Conservation (phyloP, 2,888 invertebrate genomes). For the Agrotis clavis region DNA sequence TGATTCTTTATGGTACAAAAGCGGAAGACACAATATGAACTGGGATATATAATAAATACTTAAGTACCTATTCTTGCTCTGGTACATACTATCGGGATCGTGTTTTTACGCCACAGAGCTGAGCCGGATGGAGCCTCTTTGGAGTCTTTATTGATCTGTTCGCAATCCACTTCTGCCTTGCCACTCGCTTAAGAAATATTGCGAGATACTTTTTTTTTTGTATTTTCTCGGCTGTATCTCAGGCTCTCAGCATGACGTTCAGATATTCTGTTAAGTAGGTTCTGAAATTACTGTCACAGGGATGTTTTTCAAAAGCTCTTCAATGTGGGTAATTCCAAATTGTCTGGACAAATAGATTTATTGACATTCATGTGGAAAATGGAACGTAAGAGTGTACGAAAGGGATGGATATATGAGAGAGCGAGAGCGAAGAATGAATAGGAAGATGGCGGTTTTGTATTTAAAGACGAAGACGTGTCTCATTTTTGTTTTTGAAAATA, state of each 20-base stretch:
- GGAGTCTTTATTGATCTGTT: conserved; percentile 57
- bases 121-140: conserved; percentile 35
- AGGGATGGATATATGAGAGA: no score
- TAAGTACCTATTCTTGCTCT: conserved; percentile 2
- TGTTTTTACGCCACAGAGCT: conserved; percentile 30
- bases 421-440: no score
- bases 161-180: conserved; percentile 44
- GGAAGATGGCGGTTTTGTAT: no score
- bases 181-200: conserved; percentile 36
- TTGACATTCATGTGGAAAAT: conserved; percentile 12
- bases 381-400: no score
- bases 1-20: conserved; percentile 7
- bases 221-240: conserved; percentile 2
- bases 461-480: no score
- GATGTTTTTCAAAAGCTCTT: not conserved
- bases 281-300: conserved; percentile 12
- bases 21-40: not conserved
- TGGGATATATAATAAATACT: conserved; percentile 1
- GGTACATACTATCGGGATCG: not conserved
- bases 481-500: no score
- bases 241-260: not conserved
- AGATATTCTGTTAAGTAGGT: conserved; percentile 11
- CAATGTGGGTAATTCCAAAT: conserved; percentile 3
- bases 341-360: conserved; percentile 23
- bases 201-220: not conserved